Base-by-base conservation (phyloP, 2,113 vertebrate genomes). In the Seriola aureovittata region DNA sequence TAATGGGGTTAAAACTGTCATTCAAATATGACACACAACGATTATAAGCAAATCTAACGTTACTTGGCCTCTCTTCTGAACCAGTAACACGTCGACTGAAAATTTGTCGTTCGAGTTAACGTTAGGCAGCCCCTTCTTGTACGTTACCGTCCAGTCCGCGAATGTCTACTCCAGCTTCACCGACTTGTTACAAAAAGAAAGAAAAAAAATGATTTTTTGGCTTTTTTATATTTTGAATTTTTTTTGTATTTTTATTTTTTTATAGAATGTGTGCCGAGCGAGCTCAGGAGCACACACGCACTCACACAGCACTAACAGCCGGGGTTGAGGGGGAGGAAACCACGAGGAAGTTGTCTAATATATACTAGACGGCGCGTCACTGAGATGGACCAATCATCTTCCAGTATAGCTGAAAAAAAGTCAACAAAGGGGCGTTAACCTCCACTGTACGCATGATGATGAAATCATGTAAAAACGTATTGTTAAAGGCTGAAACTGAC, bases 251-350 rank as follows among this genome's bases (percentile, higher is more conserved):
- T 94, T 92, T 93, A 62, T 89, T 91, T 90, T 91, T 95, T 94
- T 93, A 88, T 93, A 93, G 89, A 94, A 93, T 40, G 94, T 94
- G 95, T 94, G 93, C 92, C 91, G 94, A 95, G 93, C 94, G 82
- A 89, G 93, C 94, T 94, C 93, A 87, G 91, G 91, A 91, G 90
- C 94, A 95, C 95, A 95, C 95, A 59, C 93, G 89, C 94, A 93
- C 88, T 94, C 93, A 92, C 95, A 92, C 93, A 91, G 92, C 90
- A 94, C 91, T 91, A 85, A 81, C 90, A 93, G 92, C 91, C 89
- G 93, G 94, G 94, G 90, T 94, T 90, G 88, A 93, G 91, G 93
- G 92, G 92, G 80, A 83, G 71, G 75, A 23, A 32, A 2, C 2
- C 0, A 0, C 0, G 0, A 16, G 81, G 75, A 88, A 66, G 82